Conservation (phyloP, 2,888 invertebrate species). For the Euspilapteryx auroguttella region DNA sequence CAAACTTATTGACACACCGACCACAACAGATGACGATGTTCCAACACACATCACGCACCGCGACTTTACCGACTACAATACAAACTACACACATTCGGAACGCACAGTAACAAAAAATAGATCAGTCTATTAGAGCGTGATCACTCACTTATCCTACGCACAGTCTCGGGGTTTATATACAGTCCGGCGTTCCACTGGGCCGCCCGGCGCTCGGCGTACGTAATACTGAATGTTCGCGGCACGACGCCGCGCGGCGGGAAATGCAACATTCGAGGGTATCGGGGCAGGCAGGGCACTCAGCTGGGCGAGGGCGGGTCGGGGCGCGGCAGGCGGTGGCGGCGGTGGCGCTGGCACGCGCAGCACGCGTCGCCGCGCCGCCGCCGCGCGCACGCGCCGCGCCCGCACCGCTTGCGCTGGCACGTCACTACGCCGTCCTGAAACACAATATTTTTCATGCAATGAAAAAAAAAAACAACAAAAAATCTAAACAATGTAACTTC, state of each 20-base stretch:
- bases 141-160: conserved; percentile 48
- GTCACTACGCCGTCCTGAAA: conserved; percentile 77
- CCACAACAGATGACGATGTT: no score
- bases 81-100: conserved; percentile 37
- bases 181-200: conserved; percentile 1
- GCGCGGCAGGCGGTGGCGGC: conserved; percentile 37
- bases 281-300: conserved; percentile 5
- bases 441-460: conserved; percentile 12
- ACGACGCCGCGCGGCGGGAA: conserved; percentile 7
- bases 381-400: conserved; percentile 67
- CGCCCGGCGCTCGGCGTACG: conserved; percentile 4
- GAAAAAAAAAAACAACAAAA: conserved; percentile 3
- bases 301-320: conserved; percentile 14
- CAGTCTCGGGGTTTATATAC: conserved; percentile 24
- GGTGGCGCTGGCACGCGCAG: conserved; percentile 62
- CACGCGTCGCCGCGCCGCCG: conserved; percentile 59
- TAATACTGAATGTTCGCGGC: conserved; percentile 5
- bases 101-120: conserved; percentile 49
- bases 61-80: conserved; percentile 11
- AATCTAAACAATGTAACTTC: no score
- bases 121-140: conserved; percentile 52
- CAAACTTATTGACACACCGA: no score
- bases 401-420: conserved; percentile 81
- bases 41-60: conserved; percentile 12
- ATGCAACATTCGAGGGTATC: conserved; percentile 6